Evolutionary conservation across 2,888 invertebrate species (phyloP).

Genomic region (Calliphora vomitoria): DNA sequence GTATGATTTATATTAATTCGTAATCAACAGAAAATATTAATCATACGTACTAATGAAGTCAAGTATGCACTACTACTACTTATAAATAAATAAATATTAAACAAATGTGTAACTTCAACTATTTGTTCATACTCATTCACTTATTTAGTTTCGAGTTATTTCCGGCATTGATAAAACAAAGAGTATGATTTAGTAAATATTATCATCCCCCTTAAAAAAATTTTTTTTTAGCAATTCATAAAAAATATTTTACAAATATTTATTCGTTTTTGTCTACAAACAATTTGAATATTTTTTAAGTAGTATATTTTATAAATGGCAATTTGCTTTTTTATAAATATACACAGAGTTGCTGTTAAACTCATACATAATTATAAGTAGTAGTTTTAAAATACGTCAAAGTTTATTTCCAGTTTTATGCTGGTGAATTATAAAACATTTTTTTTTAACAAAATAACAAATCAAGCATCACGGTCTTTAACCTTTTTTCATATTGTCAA

Average conservation of each 20-base stretch:
- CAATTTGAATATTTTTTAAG: slow-evolving; percentile 20
- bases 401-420: background rate
- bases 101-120: slow-evolving; percentile 38
- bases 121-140: slow-evolving; percentile 15
- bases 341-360: background rate
- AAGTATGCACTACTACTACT: background rate
- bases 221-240: slow-evolving; percentile 21
- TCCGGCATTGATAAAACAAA: slow-evolving; percentile 56
- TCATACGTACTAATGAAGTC: background rate
- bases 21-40: background rate
- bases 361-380: background rate
- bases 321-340: slow-evolving; percentile 6
- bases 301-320: background rate
- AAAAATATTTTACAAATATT: background rate
- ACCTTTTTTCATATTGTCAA: slow-evolving; percentile 77
- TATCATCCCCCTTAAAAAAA: background rate
- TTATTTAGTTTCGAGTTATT: slow-evolving; percentile 41
- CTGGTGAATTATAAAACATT: slow-evolving; percentile 15
- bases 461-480: slow-evolving; percentile 75
- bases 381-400: background rate
- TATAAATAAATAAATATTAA: background rate
- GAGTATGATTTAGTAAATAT: background rate
- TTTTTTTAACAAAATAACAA: slow-evolving; percentile 53
- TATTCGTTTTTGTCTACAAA: background rate
- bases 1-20: background rate